These are phyloP conservation scores for Pelvicachromis taeniatus DNA, from an alignment of 2,113 vertebrate species.

Conservation along the genomic window DNA sequence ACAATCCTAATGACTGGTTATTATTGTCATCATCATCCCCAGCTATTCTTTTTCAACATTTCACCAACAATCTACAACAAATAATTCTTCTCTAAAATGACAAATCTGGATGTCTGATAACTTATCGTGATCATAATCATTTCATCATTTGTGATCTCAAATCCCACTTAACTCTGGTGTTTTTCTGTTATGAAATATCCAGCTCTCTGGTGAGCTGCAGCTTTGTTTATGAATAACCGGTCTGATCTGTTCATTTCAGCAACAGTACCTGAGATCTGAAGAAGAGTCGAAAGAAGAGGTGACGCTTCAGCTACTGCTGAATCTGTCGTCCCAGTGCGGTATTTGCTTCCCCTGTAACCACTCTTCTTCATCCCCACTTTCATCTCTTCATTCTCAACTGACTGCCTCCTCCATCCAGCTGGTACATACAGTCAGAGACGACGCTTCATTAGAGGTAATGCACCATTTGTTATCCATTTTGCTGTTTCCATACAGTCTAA, in stretches of 20 bases:
- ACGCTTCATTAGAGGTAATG: slow-evolving; percentile 72
- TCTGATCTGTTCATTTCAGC: slow-evolving; percentile 23
- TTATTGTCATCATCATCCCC: background rate
- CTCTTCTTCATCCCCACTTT: slow-evolving; percentile 66
- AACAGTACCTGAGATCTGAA: slow-evolving; percentile 53
- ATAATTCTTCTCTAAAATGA: background rate
- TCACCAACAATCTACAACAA: background rate
- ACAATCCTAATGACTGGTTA: background rate
- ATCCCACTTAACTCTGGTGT: background rate
- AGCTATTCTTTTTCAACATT: background rate
- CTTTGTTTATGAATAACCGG: background rate
- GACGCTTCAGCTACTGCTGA: slow-evolving; percentile 82
- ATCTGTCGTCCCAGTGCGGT: slow-evolving; percentile 81
- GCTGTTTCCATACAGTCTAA: background rate
- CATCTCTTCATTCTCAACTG: slow-evolving; percentile 38
- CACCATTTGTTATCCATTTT: background rate
- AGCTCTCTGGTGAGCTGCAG: background rate
- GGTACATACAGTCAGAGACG: slow-evolving; percentile 81
- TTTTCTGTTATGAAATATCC: background rate
- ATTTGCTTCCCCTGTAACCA: slow-evolving; percentile 78
- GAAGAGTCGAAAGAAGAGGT: slow-evolving; percentile 77
- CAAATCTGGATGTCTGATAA: background rate
- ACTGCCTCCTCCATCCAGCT: slow-evolving; percentile 66
- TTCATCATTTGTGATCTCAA: background rate
- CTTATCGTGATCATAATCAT: background rate